Evolutionary conservation across 2,888 invertebrate species (phyloP).

Genomic region (Sarcophaga subvicina): DNA sequence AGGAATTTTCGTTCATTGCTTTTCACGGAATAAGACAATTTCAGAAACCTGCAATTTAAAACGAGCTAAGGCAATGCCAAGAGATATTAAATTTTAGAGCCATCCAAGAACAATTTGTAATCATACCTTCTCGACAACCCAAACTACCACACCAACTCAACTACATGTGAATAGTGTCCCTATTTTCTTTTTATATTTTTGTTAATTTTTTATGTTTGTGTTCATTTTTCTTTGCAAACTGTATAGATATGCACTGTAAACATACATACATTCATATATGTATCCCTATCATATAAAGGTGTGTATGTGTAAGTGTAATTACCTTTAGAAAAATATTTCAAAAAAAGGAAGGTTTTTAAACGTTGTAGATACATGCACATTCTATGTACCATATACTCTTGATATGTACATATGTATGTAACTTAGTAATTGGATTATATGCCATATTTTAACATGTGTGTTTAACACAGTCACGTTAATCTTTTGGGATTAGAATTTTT

Average conservation of each 20-base stretch:
- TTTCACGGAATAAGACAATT: too few species aligned
- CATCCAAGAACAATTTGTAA: too few species aligned
- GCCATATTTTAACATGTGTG: constrained; percentile 73
- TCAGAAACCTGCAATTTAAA: too few species aligned
- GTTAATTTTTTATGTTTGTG: too few species aligned
- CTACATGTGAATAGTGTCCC: too few species aligned
- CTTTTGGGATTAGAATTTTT: constrained; percentile 74
- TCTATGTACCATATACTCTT: background rate
- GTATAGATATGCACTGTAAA: background rate
- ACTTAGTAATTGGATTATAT: constrained; percentile 80
- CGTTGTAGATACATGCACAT: background rate
- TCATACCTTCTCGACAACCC: too few species aligned
- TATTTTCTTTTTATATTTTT: too few species aligned
- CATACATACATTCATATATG: background rate
- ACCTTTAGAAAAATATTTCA: constrained; percentile 19
- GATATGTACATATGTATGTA: constrained; percentile 28
- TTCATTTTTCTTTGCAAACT: background rate
- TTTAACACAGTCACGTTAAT: constrained; percentile 77
- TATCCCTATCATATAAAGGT: background rate
- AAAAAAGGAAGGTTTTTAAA: background rate
- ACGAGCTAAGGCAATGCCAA: too few species aligned
- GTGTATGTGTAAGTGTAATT: constrained; percentile 8
- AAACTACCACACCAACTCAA: too few species aligned
- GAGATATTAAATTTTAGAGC: too few species aligned
- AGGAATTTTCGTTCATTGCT: too few species aligned